These are phyloP conservation scores for Pristionchus arcanus DNA, from an alignment of 2,888 invertebrate genomes.

Conservation along the genomic window DNA sequence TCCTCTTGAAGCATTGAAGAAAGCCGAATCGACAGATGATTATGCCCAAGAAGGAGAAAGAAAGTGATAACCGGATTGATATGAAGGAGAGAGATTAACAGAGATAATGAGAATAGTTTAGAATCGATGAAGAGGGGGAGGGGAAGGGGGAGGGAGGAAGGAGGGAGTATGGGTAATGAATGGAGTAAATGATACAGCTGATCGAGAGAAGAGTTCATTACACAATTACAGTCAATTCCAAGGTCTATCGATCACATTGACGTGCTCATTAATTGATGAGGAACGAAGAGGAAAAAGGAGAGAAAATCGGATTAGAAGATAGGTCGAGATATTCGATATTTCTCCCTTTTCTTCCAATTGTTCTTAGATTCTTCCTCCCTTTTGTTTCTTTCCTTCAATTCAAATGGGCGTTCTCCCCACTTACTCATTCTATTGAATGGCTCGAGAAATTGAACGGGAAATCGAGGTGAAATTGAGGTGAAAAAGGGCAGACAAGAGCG, in stretches of 20 bases:
- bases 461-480: not conserved
- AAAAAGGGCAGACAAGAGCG: not conserved
- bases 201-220: not conserved
- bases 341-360: not conserved
- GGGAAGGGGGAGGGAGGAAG: not conserved
- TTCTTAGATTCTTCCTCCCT: not conserved
- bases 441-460: not conserved
- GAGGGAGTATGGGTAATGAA: not conserved
- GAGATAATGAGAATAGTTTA: constrained; percentile 23
- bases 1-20: not conserved
- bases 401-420: not conserved
- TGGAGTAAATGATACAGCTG: not conserved
- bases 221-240: not conserved
- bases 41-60: constrained; percentile 3
- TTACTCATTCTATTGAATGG: constrained; percentile 14
- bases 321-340: not conserved
- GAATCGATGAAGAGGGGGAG: not conserved
- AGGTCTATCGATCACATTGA: not conserved
- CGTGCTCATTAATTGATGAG: not conserved
- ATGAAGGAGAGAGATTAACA: constrained; percentile 31
- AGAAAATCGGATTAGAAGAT: constrained; percentile 10
- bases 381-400: not conserved
- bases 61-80: constrained; percentile 39
- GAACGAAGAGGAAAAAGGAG: constrained; percentile 15
- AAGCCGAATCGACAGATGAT: not conserved